Conservation (phyloP, 1,140 invertebrate genomes). For the Drosophila truncata region DNA sequence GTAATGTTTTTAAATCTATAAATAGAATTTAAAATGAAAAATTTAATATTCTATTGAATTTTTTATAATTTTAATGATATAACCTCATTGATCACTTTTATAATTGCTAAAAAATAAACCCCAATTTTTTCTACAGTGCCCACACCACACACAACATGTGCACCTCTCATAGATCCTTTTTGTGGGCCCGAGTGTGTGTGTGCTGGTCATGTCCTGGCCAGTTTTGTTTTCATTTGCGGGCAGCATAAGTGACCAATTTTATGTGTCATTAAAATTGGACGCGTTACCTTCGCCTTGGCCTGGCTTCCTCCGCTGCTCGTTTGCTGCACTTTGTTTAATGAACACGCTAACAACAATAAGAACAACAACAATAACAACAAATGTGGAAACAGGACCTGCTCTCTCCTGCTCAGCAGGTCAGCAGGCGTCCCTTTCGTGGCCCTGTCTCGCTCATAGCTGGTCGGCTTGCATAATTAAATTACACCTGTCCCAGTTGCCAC, state of each 20-base stretch:
- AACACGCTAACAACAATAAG: slow-evolving; percentile 50
- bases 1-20: not conserved
- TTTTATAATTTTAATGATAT: no score
- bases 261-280: slow-evolving; percentile 83
- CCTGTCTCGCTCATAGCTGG: slow-evolving; percentile 9
- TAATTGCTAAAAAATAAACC: no score
- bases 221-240: slow-evolving; percentile 81
- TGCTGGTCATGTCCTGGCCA: slow-evolving; percentile 76
- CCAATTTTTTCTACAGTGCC: slow-evolving; percentile 6
- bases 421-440: not conserved
- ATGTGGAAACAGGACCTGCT: slow-evolving; percentile 45
- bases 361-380: slow-evolving; percentile 6
- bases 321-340: slow-evolving; percentile 65
- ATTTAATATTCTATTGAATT: no score
- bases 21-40: no score
- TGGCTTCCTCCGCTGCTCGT: slow-evolving; percentile 32
- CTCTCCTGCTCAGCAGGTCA: slow-evolving; percentile 15
- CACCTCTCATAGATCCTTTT: slow-evolving; percentile 33
- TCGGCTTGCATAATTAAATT: slow-evolving; percentile 77
- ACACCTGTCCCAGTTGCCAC: slow-evolving; percentile 71
- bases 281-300: slow-evolving; percentile 54
- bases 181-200: slow-evolving; percentile 23
- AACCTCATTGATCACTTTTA: no score
- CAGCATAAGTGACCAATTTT: slow-evolving; percentile 82
- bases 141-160: slow-evolving; percentile 59